Percentiles rank a stretch among this genome's conserved stretches.
These are phyloP conservation scores for Ophraella communa DNA, from an alignment of 2,888 invertebrate genomes.

Conservation along the genomic window DNA sequence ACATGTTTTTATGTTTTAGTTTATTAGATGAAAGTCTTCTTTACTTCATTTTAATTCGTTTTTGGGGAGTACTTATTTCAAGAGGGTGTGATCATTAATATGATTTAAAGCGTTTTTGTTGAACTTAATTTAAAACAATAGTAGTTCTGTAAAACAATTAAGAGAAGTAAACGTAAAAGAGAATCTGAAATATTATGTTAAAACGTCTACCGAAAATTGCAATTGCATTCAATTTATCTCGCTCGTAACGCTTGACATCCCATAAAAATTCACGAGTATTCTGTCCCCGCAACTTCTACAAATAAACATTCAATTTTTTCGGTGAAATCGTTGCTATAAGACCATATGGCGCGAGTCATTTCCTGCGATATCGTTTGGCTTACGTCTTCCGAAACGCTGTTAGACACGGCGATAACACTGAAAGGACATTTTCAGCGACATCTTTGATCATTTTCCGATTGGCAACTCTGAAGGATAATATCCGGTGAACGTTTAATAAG, in stretches of 20 bases:
- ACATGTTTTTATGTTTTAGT: constrained; percentile 15
- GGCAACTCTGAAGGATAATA: constrained; percentile 47
- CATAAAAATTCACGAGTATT: constrained; percentile 28
- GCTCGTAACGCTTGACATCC: constrained; percentile 14
- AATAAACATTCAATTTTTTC: constrained; percentile 25
- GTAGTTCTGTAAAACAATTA: too few species aligned
- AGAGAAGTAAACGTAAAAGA: too few species aligned
- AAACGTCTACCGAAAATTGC: neutral
- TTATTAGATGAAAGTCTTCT: constrained; percentile 11
- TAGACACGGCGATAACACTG: constrained; percentile 31
- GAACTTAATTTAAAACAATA: neutral
- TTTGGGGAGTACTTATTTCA: neutral
- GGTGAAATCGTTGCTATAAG: constrained; percentile 12
- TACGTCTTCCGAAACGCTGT: constrained; percentile 23
- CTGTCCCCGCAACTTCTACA: constrained; percentile 18
- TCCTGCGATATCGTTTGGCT: constrained; percentile 31
- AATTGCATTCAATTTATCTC: constrained; percentile 28
- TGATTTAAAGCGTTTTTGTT: constrained; percentile 16
- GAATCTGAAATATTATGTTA: neutral
- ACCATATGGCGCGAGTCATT: constrained; percentile 27
- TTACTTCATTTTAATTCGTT: constrained; percentile 19
- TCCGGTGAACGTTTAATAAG: constrained; percentile 50
- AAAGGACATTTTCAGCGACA: constrained; percentile 33
- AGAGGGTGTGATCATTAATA: constrained; percentile 15
- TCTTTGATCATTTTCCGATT: constrained; percentile 50